Base-by-base conservation (phyloP, 1,140 invertebrate genomes). In the Drosophila micromelanica region DNA sequence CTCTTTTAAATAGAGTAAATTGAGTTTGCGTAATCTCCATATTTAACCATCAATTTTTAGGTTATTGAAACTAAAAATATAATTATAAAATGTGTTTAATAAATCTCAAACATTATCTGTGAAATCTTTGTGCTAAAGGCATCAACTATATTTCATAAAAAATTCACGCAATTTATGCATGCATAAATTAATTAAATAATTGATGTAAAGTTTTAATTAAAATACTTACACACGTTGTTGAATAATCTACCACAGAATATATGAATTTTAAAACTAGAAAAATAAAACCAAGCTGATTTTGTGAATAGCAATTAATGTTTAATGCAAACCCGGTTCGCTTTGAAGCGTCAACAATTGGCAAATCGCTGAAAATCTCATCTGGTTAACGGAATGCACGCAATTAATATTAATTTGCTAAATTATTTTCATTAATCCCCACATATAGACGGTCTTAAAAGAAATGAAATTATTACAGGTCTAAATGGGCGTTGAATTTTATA, bases 321-420 rank as follows among this genome's bases (percentile, higher is more conserved):
- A 43, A 65, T 40, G 54, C 30, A 37, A 46, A 56, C 8, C 52
- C 52, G 54, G 54, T 37, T 55, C 37, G 51, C 35, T 35, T 69
- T 63, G 27, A 35, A 9, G 37, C 23, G 20, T 45, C 49, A 38
- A 49, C 45, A 7, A 27, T 27, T 27, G 2, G 23, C 23, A 27
- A 27, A 27, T 27, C 5, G 23, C 23, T 2, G 11, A 32, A 42
- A 57, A 59, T 61, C 15, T 40, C 65, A 61, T 49, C 38, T 45
- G 46, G 27, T 68, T 61, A 51, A 60, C 42, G 35, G 48, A 43
- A 51, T 57, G 51, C 57, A 61, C 43, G 78, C 73, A 76, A 79
- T 76, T 65, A 64, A 73, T 79, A 76, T 84, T 72, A 69, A 85
- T 84, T 84, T 85, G 80, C 78, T 85, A 76, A 85, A 79, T 84